Evolutionary conservation across 2,113 vertebrate species (phyloP).

Genomic region (Cepphus grylle): DNA sequence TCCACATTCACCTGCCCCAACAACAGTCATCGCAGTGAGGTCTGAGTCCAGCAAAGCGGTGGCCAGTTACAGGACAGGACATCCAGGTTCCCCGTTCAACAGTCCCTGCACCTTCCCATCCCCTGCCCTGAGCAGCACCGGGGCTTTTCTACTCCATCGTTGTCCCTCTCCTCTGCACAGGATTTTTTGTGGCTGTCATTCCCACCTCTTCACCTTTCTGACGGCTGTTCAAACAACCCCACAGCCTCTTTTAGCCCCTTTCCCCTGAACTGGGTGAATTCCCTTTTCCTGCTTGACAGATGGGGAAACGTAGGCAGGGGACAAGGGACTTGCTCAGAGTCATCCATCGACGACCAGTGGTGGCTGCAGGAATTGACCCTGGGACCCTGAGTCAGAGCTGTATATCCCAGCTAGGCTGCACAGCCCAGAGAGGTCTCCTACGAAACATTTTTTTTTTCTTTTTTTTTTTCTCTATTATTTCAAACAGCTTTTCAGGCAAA

Average conservation of each 20-base stretch:
- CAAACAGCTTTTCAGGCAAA: neutral
- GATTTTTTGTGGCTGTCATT: accelerated
- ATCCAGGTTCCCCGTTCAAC: accelerated
- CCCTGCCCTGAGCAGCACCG: neutral
- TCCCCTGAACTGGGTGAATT: neutral
- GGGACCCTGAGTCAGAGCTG: accelerated
- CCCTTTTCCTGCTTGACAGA: neutral
- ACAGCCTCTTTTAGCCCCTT: too few species aligned
- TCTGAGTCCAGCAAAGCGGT: neutral
- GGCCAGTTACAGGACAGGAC: neutral
- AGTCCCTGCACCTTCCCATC: neutral
- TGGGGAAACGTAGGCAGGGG: neutral
- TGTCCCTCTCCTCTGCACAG: neutral
- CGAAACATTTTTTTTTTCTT: neutral
- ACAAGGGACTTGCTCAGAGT: neutral
- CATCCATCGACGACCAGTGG: accelerated
- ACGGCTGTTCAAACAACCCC: neutral
- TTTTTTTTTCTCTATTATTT: neutral
- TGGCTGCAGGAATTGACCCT: neutral
- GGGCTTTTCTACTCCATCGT: neutral
- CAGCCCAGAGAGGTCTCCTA: neutral
- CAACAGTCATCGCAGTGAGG: accelerated
- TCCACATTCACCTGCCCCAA: accelerated
- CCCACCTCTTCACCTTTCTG: neutral
- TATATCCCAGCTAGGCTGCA: neutral